Base-by-base conservation (phyloP, 2,113 vertebrate genomes). In the Trachemys scripta region DNA sequence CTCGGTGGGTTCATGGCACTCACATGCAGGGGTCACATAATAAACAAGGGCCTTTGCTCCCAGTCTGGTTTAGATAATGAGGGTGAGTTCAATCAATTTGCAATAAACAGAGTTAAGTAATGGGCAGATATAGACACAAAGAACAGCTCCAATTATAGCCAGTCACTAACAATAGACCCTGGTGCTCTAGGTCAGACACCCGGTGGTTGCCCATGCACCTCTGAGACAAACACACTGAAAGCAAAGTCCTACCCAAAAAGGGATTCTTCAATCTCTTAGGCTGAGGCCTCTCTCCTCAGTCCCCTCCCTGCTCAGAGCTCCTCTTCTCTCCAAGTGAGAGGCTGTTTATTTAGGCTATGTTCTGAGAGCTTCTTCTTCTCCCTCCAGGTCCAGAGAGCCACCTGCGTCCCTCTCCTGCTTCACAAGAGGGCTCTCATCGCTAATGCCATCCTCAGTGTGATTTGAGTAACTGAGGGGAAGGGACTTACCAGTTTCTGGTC, bases 71-170 rank as follows among this genome's bases (percentile, higher is more conserved):
- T 69, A 54, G 54, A 16, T 5, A 51, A 69, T 53, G 11, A 81
- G 24, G 27, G 80, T 90, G 90, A 69, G 31, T 85, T 22, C 83
- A 49, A 96, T 59, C 42, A 80, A 85, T 20, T 69, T 54, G 2
- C 5, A 85, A n/a, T 6, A 91, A 90, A 85, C 22, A 75, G 51
- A 8, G 53, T 20, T 45, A 91, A 96, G 90, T 13, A 84, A 47
- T 27, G 87, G 65, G 1, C 0, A 42, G 5, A 4, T 31, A 50
- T 22, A 10, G 45, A 65, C 42, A 82, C 20, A 78, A 49, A 53
- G 69, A 89, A 84, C n/a, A 90, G 8, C 57, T 94, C 38, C 78
- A 80, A 89, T 84, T 96, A 95, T 76, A 89, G 76, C 12, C 82
- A 90, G 79, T 89, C 25, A 1, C 50, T 87, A 54, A 19, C 29